phyloP scores from a whole-genome alignment of 2,888 invertebrate genomes.

The Erebia ligea region DNA sequence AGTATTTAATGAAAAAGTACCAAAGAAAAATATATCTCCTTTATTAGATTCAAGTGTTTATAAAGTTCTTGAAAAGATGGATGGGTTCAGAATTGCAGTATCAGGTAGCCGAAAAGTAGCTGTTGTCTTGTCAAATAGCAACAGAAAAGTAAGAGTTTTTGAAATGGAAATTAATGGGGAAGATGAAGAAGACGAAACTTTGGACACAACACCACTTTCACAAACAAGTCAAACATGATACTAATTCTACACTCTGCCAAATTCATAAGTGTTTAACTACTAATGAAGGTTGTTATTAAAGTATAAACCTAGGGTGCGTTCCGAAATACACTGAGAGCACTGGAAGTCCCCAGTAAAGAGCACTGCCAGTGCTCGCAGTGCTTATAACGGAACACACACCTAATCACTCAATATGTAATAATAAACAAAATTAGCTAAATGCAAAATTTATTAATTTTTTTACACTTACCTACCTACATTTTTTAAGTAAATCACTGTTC shows the following conservation, averaged over 20 bases:
- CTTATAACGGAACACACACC: no score
- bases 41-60: slow-evolving; percentile 78
- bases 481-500: no score
- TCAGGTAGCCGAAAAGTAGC: slow-evolving; percentile 93
- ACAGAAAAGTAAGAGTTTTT: slow-evolving; percentile 91
- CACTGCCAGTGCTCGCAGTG: no score
- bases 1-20: slow-evolving; percentile 71
- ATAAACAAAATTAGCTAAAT: no score
- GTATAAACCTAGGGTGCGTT: no score
- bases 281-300: background rate
- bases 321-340: no score
- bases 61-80: slow-evolving; percentile 86
- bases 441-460: no score
- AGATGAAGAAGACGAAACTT: slow-evolving; percentile 90
- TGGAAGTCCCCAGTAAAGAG: no score
- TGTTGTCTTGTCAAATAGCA: slow-evolving; percentile 91
- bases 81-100: slow-evolving; percentile 89
- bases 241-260: background rate
- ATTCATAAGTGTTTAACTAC: background rate
- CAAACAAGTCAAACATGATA: slow-evolving; percentile 47
- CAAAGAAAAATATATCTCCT: slow-evolving; percentile 80
- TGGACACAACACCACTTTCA: slow-evolving; percentile 73
- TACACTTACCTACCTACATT: no score
- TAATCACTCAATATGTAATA: no score
- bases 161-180: slow-evolving; percentile 97